Evolutionary conservation across 2,888 invertebrate genomes (phyloP).

Genomic region (Alcis repandata): DNA sequence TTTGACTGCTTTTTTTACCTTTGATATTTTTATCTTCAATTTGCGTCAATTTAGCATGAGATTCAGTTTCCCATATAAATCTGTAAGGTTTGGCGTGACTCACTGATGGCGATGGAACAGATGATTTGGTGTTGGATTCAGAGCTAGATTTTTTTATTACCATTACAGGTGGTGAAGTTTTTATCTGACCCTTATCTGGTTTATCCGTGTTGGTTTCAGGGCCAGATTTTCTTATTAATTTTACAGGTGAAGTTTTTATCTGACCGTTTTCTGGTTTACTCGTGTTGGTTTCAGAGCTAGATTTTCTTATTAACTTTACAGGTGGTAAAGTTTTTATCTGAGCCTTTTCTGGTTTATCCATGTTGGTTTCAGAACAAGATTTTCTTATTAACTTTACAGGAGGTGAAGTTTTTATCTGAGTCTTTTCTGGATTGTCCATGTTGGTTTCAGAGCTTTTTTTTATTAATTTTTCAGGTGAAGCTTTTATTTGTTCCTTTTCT

Average conservation of each 20-base stretch:
- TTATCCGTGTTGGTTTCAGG: conserved; percentile 19
- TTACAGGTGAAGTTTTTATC: background rate
- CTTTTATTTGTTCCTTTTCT: too few species aligned
- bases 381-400: conserved; percentile 19
- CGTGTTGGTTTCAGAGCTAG: background rate
- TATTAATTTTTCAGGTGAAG: too few species aligned
- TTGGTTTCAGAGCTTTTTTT: too few species aligned
- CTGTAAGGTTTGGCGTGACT: conserved; percentile 5
- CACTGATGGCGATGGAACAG: background rate
- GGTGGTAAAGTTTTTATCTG: background rate
- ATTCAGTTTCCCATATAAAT: conserved; percentile 16
- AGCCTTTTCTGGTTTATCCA: conserved; percentile 12
- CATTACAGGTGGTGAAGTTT: conserved; percentile 1
- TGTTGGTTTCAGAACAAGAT: background rate
- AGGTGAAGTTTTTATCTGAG: background rate
- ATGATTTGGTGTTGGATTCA: conserved; percentile 8
- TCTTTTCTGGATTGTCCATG: conserved; percentile 14
- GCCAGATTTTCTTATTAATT: conserved; percentile 8
- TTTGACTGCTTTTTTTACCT: background rate
- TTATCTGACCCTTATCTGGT: background rate
- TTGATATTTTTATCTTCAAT: background rate
- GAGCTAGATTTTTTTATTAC: conserved; percentile 1
- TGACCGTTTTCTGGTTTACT: conserved; percentile 11
- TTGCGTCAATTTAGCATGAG: conserved; percentile 8
- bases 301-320: conserved; percentile 18